Evolutionary conservation across 1,140 invertebrate species (phyloP), one percentile per base, ranked within the genome.

Genomic region (Ptiloglossa arizonensis): DNA sequence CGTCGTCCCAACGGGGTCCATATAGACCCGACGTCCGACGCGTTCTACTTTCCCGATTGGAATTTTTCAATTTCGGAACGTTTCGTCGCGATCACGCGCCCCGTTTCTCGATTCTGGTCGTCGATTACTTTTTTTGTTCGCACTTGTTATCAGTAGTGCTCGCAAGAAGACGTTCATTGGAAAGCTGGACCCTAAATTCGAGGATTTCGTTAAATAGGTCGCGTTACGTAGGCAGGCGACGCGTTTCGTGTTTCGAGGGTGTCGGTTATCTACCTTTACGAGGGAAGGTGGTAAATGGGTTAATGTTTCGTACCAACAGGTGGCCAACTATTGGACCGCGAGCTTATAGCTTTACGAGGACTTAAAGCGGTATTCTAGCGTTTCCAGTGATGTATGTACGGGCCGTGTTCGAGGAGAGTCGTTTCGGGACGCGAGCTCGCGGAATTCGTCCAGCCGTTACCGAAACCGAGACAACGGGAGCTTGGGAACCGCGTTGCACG

Each of bases 271-370:
- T 87, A 91, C 87, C 88, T 91, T 91, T 90, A 92, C 90, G 88
- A 89, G 79, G 22, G 88, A 87, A 86, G 85, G 84, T 88, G 88
- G 89, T 91, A 91, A 91, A 92, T 91, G 88, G 90, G 89, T 92
- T 92, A 92, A 92, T 92, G 91, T 92, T 91, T 92, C 87, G 86
- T 88, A 86, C 87, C 91, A 92, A 92, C 91, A 92, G 91, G 91
- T 92, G 91, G 91, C 86, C 78, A n/a, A 88, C 88, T 89, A 92
- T 91, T 91, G 86, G 86, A 89, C 88, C 89, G 83, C 86, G 79
- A 90, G 85, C 87, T 92, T 90, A 90, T 88, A 86, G 87, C 87
- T 91, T 89, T 90, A 91, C 87, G 89, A 89, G 83, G 64, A 90
- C 85, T 83, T 91, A 87, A 89, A 90, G 86, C 75, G 75, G 70